Conservation (phyloP, 2,797 vertebrate species). For the Euthynnus affinis region DNA sequence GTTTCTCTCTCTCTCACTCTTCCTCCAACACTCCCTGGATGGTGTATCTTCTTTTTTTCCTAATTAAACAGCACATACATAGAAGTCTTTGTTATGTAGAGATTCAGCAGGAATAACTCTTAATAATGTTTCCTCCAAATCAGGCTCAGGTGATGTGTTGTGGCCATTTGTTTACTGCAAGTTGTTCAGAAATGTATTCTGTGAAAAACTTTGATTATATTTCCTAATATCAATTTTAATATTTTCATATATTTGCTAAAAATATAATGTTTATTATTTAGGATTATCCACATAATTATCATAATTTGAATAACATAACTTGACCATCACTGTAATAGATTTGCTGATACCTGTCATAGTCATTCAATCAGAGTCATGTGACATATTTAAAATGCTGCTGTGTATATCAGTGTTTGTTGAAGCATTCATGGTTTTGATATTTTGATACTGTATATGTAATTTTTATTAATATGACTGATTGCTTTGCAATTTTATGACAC, state of each 20-base stretch:
- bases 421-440: too few relatives aligned
- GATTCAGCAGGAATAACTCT: constrained; percentile 49
- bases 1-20: constrained; percentile 47
- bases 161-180: constrained; percentile 46
- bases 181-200: constrained; percentile 14
- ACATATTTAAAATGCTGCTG: neutral
- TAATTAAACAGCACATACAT: constrained; percentile 74
- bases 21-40: constrained; percentile 52
- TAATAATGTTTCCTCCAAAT: constrained; percentile 44
- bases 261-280: neutral
- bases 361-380: neutral
- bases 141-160: constrained; percentile 42
- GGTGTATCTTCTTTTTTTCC: constrained; percentile 47
- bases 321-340: neutral
- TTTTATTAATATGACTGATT: neutral
- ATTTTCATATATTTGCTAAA: neutral
- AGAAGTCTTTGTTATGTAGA: constrained; percentile 65
- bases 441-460: too few relatives aligned
- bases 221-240: neutral
- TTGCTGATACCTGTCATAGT: neutral
- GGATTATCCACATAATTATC: neutral
- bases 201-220: neutral
- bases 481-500: neutral
- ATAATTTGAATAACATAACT: too few relatives aligned
- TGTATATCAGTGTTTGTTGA: neutral